Base-by-base conservation (phyloP, 2,888 invertebrate genomes). In the Oligia latruncula region DNA sequence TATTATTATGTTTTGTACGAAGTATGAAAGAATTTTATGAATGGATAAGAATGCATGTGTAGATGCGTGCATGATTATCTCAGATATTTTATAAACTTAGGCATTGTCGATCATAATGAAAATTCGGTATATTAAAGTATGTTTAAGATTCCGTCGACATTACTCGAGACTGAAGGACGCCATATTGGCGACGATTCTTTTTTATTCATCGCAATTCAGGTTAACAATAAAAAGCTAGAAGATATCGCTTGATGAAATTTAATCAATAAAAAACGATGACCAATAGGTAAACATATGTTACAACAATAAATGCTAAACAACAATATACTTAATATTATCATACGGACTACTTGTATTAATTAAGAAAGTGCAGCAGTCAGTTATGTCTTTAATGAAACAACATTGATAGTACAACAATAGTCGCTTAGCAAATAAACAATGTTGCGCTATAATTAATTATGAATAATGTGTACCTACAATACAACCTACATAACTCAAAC, bases 1-100 rank as follows among this genome's bases (percentile, higher is more conserved):
- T 95, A 95, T 95, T 94, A 93, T 95, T 95, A 94, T 92, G 94
- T 96, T 96, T 94, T 96, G 95, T 96, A 95, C 94, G 95, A 92
- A 87, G 93, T 92, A 92, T 93, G 96, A 86, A 93, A 96, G 95
- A 91, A 70, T 65, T 87, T 83, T 89, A 86, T 93, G 95, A 89
- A 91, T 90, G 95, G 88, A 82, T 89, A 89, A 87, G 93, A 90
- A 93, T 92, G 94, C 77, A 89, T 89, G 93, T 81, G 87, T 90
- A 84, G 91, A 93, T 88, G 93, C 90, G 93, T 92, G 92, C 90
- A 92, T 92, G 93, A 93, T 91, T 88, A 88, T 90, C 89, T 88
- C 94, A 95, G 93, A 94, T 96, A 92, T 95, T 95, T 94, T 95
- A 94, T 96, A 95, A 95, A 95, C 92, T 93, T 94, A 95, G 95